Evolutionary conservation across 2,113 vertebrate species (phyloP), one percentile per base, ranked within the genome.

Genomic region (Hypanus sabinus): DNA sequence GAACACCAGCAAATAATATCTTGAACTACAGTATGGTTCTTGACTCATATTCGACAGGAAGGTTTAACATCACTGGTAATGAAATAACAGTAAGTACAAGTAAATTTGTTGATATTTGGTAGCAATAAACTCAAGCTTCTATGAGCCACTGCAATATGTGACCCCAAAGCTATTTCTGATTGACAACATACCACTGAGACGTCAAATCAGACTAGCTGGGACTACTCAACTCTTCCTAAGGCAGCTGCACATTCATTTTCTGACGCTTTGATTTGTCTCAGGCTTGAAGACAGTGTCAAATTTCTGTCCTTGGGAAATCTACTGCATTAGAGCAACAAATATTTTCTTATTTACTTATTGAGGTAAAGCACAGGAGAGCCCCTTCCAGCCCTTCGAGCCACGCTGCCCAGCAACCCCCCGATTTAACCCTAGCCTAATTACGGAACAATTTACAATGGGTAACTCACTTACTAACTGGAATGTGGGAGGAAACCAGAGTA

Each of bases 1-100:
- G 88, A 92, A 92, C 88, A 24, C n/a, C 62, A 70, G 33, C 20
- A 70, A 92, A 92, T 38, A 92, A 92, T 70, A 92, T 92, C 68
- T 68, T 93, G 62, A 18, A 73, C 0, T 93, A 73, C 22, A 46
- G 18, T 27, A 38, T 93, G 68, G 68, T 93, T 10, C 68, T 71
- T 0, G 90, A 93, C 68, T 46, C 65, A 36, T 93, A 93, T 93
- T 93, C 90, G 5, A 14, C 68, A 46, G 90, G 22, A 70, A 93
- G 90, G 6, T 91, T 91, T 91, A 70, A 91, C n/a, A 70, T 91
- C 68, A 38, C 62, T 30, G 33, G 62, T 18, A 93, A 93, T 73
- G 90, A 93, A 93, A 93, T 93, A 22, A 93, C 36, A 71, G 90
- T 93, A 93, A 93, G 90, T 73, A 73, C 22, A 71, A 93, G 24